A percentile compares a stretch with the other conserved stretches of the same genome.
These are phyloP conservation scores for Microcebus jonahi DNA, from an alignment of 2,113 vertebrate species.

Conservation along the genomic window DNA sequence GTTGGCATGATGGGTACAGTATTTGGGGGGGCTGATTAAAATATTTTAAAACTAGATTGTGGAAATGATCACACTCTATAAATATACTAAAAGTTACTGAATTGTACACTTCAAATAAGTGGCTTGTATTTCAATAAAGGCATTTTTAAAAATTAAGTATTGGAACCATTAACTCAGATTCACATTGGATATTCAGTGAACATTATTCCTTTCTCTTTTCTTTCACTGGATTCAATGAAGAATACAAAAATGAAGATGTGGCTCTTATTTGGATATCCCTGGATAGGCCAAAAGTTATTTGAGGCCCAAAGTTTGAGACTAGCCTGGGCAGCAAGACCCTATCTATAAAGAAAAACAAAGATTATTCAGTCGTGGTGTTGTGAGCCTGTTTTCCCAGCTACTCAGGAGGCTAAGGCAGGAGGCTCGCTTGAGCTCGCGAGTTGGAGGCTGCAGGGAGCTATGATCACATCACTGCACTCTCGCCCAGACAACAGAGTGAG, in stretches of 20 bases:
- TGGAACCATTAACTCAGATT: not conserved
- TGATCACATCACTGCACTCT: too few relatives aligned
- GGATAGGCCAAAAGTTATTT: not conserved
- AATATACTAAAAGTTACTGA: not conserved
- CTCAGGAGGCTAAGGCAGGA: too few relatives aligned
- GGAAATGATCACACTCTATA: not conserved
- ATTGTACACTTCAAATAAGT: not conserved
- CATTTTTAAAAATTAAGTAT: not conserved
- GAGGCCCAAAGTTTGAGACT: too few relatives aligned
- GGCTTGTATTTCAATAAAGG: not conserved
- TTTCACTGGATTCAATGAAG: not conserved
- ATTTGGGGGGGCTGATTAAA: not conserved
- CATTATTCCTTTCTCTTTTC: not conserved
- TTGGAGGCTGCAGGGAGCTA: too few relatives aligned
- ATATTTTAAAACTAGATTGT: not conserved
- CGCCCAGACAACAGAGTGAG: too few relatives aligned
- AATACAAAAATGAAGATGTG: not conserved
- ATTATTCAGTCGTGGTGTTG: too few relatives aligned
- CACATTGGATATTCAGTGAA: not conserved
- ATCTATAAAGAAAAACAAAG: too few relatives aligned
- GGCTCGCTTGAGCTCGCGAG: too few relatives aligned
- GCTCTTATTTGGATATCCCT: not conserved
- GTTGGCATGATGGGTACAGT: too few relatives aligned
- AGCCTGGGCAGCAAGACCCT: too few relatives aligned
- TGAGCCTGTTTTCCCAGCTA: too few relatives aligned